Evolutionary conservation across 2,113 vertebrate species (phyloP).

Genomic region (Aptenodytes patagonicus): DNA sequence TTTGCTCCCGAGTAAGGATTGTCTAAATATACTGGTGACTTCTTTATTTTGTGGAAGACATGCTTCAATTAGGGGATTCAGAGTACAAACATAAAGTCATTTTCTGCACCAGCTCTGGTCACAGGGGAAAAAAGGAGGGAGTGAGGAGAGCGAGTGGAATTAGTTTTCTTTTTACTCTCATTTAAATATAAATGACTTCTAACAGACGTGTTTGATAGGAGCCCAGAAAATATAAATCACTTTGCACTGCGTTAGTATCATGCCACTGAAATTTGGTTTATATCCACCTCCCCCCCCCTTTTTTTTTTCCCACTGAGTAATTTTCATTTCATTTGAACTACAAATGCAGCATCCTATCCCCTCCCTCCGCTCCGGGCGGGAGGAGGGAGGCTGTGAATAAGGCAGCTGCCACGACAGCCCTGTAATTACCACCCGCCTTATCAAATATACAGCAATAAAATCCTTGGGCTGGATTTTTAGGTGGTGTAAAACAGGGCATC

Average conservation of each 20-base stretch:
- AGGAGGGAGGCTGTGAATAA: not conserved
- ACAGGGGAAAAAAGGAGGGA: not conserved
- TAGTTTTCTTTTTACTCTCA: slow-evolving; percentile 54
- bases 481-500: not conserved
- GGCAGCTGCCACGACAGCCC: not conserved
- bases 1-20: not conserved
- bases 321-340: slow-evolving; percentile 11
- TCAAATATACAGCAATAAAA: not conserved
- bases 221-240: slow-evolving; percentile 40
- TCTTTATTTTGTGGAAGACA: not conserved
- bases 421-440: not conserved
- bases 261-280: slow-evolving; percentile 3
- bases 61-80: not conserved
- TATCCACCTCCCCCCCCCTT: not conserved
- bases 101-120: not conserved
- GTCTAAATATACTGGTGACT: not conserved
- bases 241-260: slow-evolving; percentile 27
- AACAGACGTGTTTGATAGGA: slow-evolving; percentile 15
- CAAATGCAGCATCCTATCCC: not conserved
- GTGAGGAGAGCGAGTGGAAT: not conserved
- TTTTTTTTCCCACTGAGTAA: not conserved
- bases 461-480: not conserved
- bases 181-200: slow-evolving; percentile 69
- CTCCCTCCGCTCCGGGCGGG: not conserved
- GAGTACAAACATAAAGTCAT: not conserved